Conservation (phyloP, 2,797 vertebrate genomes). For the Salmo trutta region DNA sequence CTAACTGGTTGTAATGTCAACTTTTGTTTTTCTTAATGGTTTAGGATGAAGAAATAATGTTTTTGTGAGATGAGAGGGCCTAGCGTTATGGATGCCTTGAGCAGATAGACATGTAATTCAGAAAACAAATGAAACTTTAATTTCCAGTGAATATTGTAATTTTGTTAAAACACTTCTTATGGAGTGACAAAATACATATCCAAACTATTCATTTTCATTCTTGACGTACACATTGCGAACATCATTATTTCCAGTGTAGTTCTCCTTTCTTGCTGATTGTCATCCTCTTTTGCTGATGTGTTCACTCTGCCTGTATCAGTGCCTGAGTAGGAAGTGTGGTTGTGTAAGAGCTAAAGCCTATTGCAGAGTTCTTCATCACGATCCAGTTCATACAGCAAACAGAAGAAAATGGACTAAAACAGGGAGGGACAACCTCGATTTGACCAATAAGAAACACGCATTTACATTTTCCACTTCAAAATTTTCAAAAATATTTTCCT, state of each 20-base stretch:
- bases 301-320: neutral
- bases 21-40: neutral
- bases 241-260: constrained; percentile 1
- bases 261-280: neutral
- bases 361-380: neutral
- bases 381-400: neutral
- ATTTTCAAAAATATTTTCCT: too few species aligned
- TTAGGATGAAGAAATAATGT: neutral
- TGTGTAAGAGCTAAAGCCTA: neutral
- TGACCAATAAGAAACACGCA: too few species aligned
- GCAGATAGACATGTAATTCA: neutral
- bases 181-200: neutral
- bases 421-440: neutral
- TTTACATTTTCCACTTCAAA: too few species aligned
- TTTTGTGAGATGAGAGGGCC: neutral
- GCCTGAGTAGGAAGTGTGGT: neutral
- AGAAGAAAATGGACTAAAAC: neutral
- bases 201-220: neutral
- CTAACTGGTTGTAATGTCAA: neutral
- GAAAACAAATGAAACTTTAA: too few species aligned
- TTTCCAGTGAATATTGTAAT: neutral
- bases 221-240: neutral
- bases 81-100: neutral
- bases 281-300: neutral
- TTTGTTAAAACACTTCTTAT: neutral